Percentiles rank a stretch among this genome's conserved stretches.
Conservation (phyloP, 2,797 vertebrate genomes). For the Emydoidea blandingii region DNA sequence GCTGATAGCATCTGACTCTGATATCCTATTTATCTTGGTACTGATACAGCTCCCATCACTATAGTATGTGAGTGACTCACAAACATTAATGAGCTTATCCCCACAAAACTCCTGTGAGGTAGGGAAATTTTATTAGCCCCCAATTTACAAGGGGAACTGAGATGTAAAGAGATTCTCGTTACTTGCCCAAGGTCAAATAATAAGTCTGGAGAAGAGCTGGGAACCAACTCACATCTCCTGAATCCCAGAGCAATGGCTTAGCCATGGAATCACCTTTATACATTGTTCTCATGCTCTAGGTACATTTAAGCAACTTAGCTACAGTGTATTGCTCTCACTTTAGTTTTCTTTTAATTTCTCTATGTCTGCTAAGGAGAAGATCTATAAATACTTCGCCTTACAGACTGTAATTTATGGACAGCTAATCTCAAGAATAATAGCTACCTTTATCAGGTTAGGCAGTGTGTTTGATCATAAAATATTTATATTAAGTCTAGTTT, state of each 20-base stretch:
- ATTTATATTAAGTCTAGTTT: neutral
- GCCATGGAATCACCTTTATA: neutral
- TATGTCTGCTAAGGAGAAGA: neutral
- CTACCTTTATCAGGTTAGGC: neutral
- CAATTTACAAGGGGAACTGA: neutral
- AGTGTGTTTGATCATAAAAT: neutral
- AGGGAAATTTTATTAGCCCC: neutral
- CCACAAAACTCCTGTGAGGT: neutral
- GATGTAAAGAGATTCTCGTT: neutral
- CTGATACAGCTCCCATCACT: neutral
- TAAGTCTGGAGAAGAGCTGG: neutral
- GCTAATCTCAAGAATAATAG: neutral
- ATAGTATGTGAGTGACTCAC: neutral
- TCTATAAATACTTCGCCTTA: neutral
- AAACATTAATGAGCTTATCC: neutral
- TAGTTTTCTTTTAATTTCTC: neutral
- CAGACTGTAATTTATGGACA: neutral
- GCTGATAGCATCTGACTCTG: constrained; percentile 17
- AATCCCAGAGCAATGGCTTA: neutral
- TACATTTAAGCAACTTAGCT: neutral
- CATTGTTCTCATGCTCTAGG: neutral
- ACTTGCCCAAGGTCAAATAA: neutral
- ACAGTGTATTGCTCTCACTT: neutral
- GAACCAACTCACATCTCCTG: neutral
- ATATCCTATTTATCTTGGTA: neutral